Base-by-base conservation (phyloP, 2,113 vertebrate species). In the Sula dactylatra region DNA sequence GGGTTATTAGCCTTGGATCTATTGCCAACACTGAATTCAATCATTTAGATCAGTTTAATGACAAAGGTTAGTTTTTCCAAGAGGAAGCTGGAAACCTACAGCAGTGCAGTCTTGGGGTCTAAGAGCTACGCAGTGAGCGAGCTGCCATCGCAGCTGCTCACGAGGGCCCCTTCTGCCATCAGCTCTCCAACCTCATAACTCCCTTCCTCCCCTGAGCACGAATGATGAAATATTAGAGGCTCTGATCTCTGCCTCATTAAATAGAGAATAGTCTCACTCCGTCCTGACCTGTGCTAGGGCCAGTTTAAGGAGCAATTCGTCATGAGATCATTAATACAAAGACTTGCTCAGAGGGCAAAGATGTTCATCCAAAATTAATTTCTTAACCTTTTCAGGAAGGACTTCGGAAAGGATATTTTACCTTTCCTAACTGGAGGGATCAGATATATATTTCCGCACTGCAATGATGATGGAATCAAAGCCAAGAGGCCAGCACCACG, bases 231-330 rank as follows among this genome's bases (percentile, higher is more conserved):
- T 98, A 98, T 97, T 95, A 95, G 89, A 94, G 94, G 94, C 93
- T 97, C 86, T 97, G 97, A 97, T 97, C 97, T 96, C 82, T 98
- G 95, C 96, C 97, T 98, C 98, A 98, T 98, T 98, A 98, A 98
- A 97, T 96, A 94, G 83, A 96, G 97, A 97, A 98, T 95, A 97
- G 98, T 98, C 96, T 97, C 76, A 83, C 93, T 98, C 92, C 70
- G 78, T 95, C 95, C 81, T 98, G 98, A 98, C 98, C 98, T 96
- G 85, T 22, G 8, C 89, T 94, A 87, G 94, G 95, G 79, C 97
- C 96, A 97, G 97, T 96, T 97, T 98, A 97, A 98, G 98, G 96
- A 97, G 87, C 87, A 92, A 98, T 98, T 95, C 8, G 73, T 98
- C 98, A 98, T 96, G 95, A 97, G 97, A 98, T 98, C 98, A 98